Evolutionary conservation across 2,797 vertebrate species (phyloP), one percentile per base, ranked within the genome.

Genomic region (Siniperca scherzeri): DNA sequence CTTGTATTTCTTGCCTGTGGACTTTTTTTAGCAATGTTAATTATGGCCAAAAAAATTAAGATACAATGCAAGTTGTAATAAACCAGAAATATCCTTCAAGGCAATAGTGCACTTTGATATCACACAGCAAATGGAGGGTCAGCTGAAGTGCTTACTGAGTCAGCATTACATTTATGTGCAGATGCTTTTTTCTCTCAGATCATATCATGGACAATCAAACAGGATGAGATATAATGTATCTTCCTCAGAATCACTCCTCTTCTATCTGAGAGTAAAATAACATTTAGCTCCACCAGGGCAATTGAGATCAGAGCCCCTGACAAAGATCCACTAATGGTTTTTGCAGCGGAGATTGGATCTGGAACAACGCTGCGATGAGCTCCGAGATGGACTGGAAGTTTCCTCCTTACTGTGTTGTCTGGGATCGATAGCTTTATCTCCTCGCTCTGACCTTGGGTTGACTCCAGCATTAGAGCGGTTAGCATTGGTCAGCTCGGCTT

Each of bases 401-500:
- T 91, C 85, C 86, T 85, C 81, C 85, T 70, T 1, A 36, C 85
- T 72, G 75, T 64, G 87, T 42, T 81, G 83, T 77, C 66, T 87
- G 52, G 72, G 83, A 96, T 96, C 94, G 91, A 96, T 95, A 89
- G 88, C 81, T 89, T 85, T 85, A 89, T 92, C 85, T 93, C 91
- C 88, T 86, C 81, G 71, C 85, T 81, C 89, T 95, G 96, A 96
- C 95, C 95, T 96, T 96, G 95, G 89, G 84, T 92, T 95, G 93
- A 93, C 90, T 92, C 88, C 83, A 85, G 91, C 87, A 89, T 93
- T 88, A 93, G 88, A 89, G 91, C 80, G 83, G 91, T 93, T 92
- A 91, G 91, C 86, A 84, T 81, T 91, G 93, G 93, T 95, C 93
- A 95, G 92, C 90, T 78, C 79, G 79, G 95, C 94, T 96, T 96